phyloP scores from a whole-genome alignment of 2,797 vertebrate species.

The Phrynocephalus vlangalii region DNA sequence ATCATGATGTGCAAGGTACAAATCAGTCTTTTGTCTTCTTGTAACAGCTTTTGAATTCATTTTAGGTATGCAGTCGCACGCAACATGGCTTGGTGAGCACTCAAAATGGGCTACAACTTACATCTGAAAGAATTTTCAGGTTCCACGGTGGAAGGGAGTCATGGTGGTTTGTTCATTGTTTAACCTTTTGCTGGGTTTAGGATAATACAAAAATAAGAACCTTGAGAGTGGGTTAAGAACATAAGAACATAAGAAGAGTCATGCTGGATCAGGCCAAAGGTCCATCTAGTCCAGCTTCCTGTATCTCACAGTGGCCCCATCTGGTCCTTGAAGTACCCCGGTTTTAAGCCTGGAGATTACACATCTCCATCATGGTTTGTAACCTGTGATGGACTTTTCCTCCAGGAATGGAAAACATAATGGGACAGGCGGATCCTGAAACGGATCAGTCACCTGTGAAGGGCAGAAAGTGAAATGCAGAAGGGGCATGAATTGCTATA shows the following conservation, averaged over 20 bases:
- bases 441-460: conserved; percentile 16
- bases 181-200: conserved; percentile 4
- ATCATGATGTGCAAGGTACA: not conserved
- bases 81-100: not conserved
- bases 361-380: too few species aligned
- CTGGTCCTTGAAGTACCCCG: too few species aligned
- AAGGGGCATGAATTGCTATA: not conserved
- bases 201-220: conserved; percentile 15
- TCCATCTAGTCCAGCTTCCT: too few species aligned
- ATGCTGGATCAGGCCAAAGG: too few species aligned
- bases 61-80: not conserved
- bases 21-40: not conserved
- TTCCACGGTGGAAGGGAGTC: not conserved
- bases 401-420: not conserved
- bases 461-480: conserved; percentile 5
- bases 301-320: too few species aligned
- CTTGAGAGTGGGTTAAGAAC: not conserved
- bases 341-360: too few species aligned
- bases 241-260: too few species aligned
- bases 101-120: not conserved
- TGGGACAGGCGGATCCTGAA: conserved; percentile 3
- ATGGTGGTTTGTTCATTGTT: not conserved
- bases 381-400: too few species aligned
- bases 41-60: not conserved
- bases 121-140: not conserved